Conservation (phyloP, 2,888 invertebrate genomes). For the Galerucella nymphaeae region DNA sequence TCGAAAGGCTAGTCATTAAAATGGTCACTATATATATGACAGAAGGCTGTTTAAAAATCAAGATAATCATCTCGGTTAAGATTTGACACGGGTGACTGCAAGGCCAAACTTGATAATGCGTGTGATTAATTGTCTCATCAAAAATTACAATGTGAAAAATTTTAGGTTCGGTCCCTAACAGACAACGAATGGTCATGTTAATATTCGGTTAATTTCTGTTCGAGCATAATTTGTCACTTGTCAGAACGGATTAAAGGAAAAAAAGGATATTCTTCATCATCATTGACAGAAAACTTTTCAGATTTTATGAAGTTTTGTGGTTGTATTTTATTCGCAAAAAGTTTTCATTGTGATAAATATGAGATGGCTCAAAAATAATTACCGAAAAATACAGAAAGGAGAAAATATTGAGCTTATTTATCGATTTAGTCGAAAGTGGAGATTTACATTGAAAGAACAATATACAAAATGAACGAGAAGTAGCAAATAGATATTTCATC, state of each 20-base stretch:
- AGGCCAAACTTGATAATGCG: constrained; percentile 35
- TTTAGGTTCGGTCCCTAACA: constrained; percentile 25
- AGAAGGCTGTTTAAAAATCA: constrained; percentile 37
- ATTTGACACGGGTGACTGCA: constrained; percentile 38
- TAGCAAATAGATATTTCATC: too few relatives aligned
- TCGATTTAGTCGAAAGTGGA: too few relatives aligned
- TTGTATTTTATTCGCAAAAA: background rate
- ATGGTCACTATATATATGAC: constrained; percentile 24
- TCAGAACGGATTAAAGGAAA: constrained; percentile 32
- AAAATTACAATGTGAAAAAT: constrained; percentile 40
- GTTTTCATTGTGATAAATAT: background rate
- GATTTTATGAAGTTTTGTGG: background rate
- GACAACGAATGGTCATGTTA: constrained; percentile 25
- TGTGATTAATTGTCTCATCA: constrained; percentile 41
- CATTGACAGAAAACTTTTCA: constrained; percentile 5
- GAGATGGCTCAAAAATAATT: background rate
- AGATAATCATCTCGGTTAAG: constrained; percentile 30
- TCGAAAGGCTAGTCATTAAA: constrained; percentile 20
- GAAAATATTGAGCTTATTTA: too few relatives aligned
- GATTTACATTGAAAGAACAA: too few relatives aligned
- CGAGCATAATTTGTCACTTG: constrained; percentile 36
- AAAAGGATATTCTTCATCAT: constrained; percentile 24
- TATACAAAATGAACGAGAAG: too few relatives aligned
- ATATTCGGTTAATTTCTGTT: constrained; percentile 39
- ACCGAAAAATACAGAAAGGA: background rate